Evolutionary conservation across 2,113 vertebrate species (phyloP).

Genomic region (Gymnarchus niloticus): DNA sequence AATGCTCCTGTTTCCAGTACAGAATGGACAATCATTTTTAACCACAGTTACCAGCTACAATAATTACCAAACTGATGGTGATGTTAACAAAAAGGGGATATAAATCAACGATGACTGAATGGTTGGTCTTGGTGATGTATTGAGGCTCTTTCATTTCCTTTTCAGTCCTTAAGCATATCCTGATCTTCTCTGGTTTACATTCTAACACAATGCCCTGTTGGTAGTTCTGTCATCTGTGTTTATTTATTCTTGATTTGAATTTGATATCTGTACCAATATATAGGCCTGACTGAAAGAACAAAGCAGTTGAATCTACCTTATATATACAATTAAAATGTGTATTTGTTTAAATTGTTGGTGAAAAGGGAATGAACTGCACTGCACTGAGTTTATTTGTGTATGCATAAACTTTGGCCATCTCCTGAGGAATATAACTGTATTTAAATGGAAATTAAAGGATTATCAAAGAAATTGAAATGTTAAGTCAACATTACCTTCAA

Average conservation of each 20-base stretch:
- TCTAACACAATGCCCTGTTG: not conserved
- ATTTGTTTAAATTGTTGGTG: not conserved
- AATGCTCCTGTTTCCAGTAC: not conserved
- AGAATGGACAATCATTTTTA: not conserved
- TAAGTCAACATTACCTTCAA: not conserved
- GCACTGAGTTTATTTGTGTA: not conserved
- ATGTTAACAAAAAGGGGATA: not conserved
- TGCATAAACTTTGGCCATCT: not conserved
- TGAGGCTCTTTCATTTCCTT: not conserved
- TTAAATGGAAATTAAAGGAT: not conserved
- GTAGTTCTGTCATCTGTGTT: not conserved
- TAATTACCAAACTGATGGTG: not conserved
- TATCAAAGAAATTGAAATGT: not conserved
- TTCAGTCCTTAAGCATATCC: not conserved
- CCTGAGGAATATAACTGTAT: not conserved
- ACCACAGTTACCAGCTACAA: not conserved
- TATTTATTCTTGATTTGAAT: not conserved
- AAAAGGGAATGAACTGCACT: not conserved
- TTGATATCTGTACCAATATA: not conserved
- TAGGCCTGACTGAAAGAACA: not conserved
- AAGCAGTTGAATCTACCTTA: not conserved
- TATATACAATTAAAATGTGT: not conserved
- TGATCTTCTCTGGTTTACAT: not conserved
- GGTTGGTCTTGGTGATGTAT: not conserved
- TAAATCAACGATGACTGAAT: not conserved